Conservation (phyloP, 2,113 vertebrate genomes). For the Chamaetylas fuelleborni region DNA sequence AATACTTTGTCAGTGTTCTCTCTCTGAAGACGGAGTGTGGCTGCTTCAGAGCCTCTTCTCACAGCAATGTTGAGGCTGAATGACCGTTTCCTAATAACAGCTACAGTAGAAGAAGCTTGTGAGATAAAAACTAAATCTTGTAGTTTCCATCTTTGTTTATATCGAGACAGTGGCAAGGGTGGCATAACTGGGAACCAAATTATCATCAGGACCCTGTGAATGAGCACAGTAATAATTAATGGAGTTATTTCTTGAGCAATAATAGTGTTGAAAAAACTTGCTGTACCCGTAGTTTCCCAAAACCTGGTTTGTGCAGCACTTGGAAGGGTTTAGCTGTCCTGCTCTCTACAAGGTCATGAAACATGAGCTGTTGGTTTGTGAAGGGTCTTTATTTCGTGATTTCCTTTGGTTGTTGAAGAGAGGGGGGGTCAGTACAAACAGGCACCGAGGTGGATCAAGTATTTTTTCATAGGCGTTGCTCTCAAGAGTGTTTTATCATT, state of each 20-base stretch:
- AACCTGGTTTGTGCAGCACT: accelerated
- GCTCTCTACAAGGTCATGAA: neutral
- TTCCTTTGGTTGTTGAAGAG: neutral
- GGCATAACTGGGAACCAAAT: accelerated
- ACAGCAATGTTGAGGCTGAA: accelerated
- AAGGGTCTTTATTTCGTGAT: accelerated
- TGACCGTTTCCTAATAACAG: accelerated
- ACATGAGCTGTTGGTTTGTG: accelerated
- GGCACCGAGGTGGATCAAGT: too few relatives aligned
- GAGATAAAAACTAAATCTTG: neutral
- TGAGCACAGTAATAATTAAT: neutral
- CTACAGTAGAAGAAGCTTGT: neutral
- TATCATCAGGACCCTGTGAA: neutral
- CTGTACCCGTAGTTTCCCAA: neutral
- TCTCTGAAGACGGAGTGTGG: neutral
- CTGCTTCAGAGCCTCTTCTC: neutral
- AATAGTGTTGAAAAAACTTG: neutral
- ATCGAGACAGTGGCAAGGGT: neutral
- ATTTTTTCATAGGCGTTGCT: accelerated
- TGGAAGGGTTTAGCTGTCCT: neutral
- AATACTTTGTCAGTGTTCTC: neutral
- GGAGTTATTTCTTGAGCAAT: neutral
- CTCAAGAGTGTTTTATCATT: neutral
- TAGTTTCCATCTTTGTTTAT: neutral
- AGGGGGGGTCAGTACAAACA: neutral